phyloP scores from a whole-genome alignment of 2,113 vertebrate species.

The Rhinoptilus africanus region DNA sequence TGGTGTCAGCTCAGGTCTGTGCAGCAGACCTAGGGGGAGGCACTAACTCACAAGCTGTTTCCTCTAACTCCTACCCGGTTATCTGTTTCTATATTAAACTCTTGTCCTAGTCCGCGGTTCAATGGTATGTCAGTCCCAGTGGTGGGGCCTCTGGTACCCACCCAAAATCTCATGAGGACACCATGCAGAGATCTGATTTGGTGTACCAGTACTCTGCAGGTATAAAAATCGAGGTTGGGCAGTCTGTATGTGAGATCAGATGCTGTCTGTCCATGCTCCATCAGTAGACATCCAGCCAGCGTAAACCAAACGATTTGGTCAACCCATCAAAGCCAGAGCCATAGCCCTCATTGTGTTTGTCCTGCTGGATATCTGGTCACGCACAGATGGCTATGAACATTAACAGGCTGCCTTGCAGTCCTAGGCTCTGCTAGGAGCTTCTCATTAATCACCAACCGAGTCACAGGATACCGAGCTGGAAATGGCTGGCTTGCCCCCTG shows the following conservation, averaged over 20 bases:
- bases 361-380: not conserved
- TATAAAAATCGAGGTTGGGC: not conserved
- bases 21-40: not conserved
- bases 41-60: not conserved
- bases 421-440: not conserved
- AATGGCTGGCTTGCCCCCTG: not conserved
- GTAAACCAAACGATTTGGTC: not conserved
- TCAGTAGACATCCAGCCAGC: not conserved
- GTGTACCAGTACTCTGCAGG: not conserved
- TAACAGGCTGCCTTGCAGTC: not conserved
- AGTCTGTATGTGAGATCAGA: not conserved
- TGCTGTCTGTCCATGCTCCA: not conserved
- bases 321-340: not conserved
- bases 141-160: not conserved
- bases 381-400: not conserved
- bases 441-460: not conserved
- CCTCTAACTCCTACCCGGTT: not conserved
- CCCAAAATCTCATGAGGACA: not conserved
- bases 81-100: not conserved
- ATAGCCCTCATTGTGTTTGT: fast-evolving
- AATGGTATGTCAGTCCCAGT: not conserved
- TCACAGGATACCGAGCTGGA: not conserved
- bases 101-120: not conserved
- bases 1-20: not conserved
- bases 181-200: fast-evolving